phyloP scores from a whole-genome alignment of 2,888 invertebrate species.

The Crematogaster levior region DNA sequence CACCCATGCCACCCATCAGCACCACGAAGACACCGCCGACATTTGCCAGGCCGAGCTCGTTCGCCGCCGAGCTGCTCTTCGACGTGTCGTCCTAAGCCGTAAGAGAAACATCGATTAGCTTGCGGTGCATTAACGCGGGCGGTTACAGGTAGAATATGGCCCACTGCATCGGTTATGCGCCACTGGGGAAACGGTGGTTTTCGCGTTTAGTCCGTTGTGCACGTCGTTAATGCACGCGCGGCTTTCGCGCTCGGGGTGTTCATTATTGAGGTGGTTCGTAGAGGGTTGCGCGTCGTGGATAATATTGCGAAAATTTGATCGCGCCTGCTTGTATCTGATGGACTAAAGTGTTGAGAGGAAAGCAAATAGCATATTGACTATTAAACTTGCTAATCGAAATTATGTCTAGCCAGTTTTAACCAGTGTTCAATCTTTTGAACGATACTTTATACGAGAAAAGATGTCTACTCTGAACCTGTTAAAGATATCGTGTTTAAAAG shows the following conservation, averaged over 20 bases:
- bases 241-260: constrained; percentile 28
- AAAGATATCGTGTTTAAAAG: not conserved
- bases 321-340: not conserved
- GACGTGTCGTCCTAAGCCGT: constrained; percentile 91
- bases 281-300: constrained; percentile 14
- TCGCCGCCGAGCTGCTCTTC: constrained; percentile 94
- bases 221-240: constrained; percentile 45
- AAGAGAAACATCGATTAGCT: constrained; percentile 50
- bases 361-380: not conserved
- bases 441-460: not conserved
- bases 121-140: constrained; percentile 25
- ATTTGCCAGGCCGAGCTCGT: constrained; percentile 96
- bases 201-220: constrained; percentile 42
- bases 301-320: constrained; percentile 44
- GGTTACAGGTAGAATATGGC: constrained; percentile 9
- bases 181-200: constrained; percentile 43
- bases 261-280: constrained; percentile 37
- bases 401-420: not conserved
- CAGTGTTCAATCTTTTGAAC: not conserved
- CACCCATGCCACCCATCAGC: constrained; percentile 96
- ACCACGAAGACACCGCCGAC: constrained; percentile 99
- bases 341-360: constrained; percentile 12
- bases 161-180: constrained; percentile 19
- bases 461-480: not conserved
- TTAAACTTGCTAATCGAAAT: not conserved